A percentile compares a stretch with the other conserved stretches of the same genome.
These are phyloP conservation scores for Andinoacara biseriatus DNA, from an alignment of 2,113 vertebrate species.

Conservation along the genomic window DNA sequence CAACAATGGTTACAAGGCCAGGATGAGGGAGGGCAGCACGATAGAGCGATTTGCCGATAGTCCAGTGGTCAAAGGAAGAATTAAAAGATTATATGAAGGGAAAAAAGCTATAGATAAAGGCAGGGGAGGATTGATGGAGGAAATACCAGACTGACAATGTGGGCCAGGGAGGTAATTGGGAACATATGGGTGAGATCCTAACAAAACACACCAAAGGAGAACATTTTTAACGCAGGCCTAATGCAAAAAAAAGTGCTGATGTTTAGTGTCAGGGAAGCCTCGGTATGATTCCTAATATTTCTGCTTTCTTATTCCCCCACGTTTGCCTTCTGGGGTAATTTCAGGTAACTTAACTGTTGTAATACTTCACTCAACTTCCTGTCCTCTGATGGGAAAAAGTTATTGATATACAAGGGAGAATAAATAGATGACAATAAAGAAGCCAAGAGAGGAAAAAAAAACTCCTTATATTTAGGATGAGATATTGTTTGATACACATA, in stretches of 20 bases:
- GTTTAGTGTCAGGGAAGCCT: constrained; percentile 46
- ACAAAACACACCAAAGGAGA: constrained; percentile 37
- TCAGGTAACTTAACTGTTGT: constrained; percentile 52
- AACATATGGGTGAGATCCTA: constrained; percentile 79
- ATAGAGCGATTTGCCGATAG: constrained; percentile 18
- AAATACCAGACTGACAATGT: constrained; percentile 85
- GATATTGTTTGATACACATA: background rate
- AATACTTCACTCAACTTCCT: constrained; percentile 33
- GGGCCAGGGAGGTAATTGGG: constrained; percentile 81
- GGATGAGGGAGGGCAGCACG: background rate
- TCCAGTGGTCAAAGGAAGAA: constrained; percentile 9
- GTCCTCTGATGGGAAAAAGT: constrained; percentile 5
- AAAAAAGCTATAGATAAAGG: constrained; percentile 32
- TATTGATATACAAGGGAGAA: constrained; percentile 15
- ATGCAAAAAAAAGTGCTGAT: constrained; percentile 52
- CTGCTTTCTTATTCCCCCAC: constrained; percentile 34
- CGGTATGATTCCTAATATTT: constrained; percentile 53
- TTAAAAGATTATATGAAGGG: constrained; percentile 39
- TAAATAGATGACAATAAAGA: background rate
- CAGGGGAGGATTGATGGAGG: constrained; percentile 66
- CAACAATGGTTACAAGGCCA: background rate
- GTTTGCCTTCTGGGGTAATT: constrained; percentile 46
- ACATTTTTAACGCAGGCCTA: constrained; percentile 13
- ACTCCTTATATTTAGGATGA: too few species aligned
- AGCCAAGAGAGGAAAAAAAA: background rate